Conservation (phyloP, 2,888 invertebrate genomes). For the Idaea aversata region DNA sequence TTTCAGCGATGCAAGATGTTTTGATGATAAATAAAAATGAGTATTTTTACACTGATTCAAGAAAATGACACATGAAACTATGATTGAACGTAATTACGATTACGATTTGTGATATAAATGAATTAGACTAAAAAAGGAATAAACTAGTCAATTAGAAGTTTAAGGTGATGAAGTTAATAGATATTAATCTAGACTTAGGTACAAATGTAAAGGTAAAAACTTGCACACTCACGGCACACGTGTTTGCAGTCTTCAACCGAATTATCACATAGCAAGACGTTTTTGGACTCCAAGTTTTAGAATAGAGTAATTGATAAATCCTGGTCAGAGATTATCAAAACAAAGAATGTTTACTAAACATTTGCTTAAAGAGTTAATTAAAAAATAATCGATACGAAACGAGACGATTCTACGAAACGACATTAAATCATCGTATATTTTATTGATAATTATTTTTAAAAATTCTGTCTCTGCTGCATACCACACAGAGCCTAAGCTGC, state of each 20-base stretch:
- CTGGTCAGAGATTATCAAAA: constrained; percentile 2
- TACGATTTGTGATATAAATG: not conserved
- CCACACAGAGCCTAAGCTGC: not conserved
- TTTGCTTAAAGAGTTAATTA: not conserved
- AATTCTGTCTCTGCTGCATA: not conserved
- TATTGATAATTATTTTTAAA: not conserved
- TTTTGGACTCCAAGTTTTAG: constrained; percentile 41
- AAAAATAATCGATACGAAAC: not conserved
- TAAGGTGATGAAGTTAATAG: constrained; percentile 22
- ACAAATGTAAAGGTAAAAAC: constrained; percentile 59
- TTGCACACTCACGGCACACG: constrained; percentile 67
- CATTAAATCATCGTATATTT: too few species aligned
- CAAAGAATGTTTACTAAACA: constrained; percentile 2
- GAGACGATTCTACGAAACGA: not conserved
- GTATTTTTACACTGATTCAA: constrained; percentile 3
- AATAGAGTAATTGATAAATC: constrained; percentile 11
- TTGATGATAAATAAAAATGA: not conserved
- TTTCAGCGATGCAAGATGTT: too few species aligned
- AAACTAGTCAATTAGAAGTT: constrained; percentile 20
- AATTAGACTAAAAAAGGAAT: constrained; percentile 20
- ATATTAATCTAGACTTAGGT: constrained; percentile 55
- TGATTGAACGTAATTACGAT: not conserved
- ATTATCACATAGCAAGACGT: constrained; percentile 70
- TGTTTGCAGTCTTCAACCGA: constrained; percentile 71
- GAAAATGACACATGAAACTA: not conserved